phyloP scores from a whole-genome alignment of 2,113 vertebrate species.

The Meles meles region DNA sequence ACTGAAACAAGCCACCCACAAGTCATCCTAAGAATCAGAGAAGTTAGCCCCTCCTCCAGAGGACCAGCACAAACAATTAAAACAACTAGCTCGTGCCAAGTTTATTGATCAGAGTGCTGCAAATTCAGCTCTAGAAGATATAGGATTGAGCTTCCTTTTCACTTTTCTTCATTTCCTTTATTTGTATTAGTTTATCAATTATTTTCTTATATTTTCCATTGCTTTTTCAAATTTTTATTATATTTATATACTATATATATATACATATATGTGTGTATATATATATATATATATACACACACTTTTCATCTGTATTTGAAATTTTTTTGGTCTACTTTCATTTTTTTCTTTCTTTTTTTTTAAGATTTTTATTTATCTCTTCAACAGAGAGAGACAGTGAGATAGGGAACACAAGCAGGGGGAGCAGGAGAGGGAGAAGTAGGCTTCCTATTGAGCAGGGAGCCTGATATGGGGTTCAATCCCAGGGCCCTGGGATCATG shows the following conservation, averaged over 20 bases:
- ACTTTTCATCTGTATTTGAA: neutral
- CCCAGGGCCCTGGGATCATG: too few species aligned
- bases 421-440: too few species aligned
- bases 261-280: rapidly evolving
- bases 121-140: neutral
- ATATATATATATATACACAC: rapidly evolving
- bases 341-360: neutral
- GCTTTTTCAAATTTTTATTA: neutral
- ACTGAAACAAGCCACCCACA: neutral
- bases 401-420: too few species aligned
- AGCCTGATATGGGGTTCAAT: too few species aligned
- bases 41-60: neutral
- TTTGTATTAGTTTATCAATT: neutral
- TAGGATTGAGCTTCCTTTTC: neutral
- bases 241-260: too few species aligned
- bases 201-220: neutral
- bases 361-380: too few species aligned
- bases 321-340: neutral
- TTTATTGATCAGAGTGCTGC: neutral
- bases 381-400: too few species aligned
- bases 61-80: neutral
- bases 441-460: too few species aligned
- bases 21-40: neutral
- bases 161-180: neutral
- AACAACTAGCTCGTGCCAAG: neutral